Evolutionary conservation across 2,113 vertebrate genomes (phyloP).

Genomic region (Anguilla rostrata): DNA sequence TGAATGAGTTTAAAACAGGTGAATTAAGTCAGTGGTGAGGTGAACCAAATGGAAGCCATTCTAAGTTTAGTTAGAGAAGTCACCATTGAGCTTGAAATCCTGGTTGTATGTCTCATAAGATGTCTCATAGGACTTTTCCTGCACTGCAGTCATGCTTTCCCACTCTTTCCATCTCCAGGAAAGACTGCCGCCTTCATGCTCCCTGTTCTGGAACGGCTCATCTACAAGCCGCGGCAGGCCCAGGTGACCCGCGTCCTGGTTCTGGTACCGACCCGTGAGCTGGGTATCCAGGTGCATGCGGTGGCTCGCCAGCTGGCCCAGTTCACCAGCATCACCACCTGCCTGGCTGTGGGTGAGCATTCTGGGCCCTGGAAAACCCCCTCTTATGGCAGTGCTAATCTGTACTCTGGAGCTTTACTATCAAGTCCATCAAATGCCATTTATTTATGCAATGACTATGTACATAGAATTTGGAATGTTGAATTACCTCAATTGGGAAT

Average conservation of each 20-base stretch:
- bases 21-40: too few relatives aligned
- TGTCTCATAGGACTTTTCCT: neutral
- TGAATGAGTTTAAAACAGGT: too few relatives aligned
- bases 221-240: slow-evolving; percentile 90
- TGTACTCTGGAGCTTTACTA: too few relatives aligned
- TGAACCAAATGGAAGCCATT: too few relatives aligned
- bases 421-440: too few relatives aligned
- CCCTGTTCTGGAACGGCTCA: slow-evolving; percentile 89
- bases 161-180: slow-evolving; percentile 61
- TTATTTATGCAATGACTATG: too few relatives aligned
- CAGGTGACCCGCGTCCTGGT: slow-evolving; percentile 88
- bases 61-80: too few relatives aligned
- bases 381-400: neutral
- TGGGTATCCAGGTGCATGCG: slow-evolving; percentile 94
- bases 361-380: neutral
- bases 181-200: slow-evolving; percentile 96
- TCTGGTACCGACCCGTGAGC: slow-evolving; percentile 90
- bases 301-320: slow-evolving; percentile 89
- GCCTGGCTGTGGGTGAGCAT: slow-evolving; percentile 87
- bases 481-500: too few relatives aligned
- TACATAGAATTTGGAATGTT: too few relatives aligned
- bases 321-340: slow-evolving; percentile 86
- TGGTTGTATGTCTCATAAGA: neutral
- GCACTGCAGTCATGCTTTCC: neutral
- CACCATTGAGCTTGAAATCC: neutral